Evolutionary conservation across 92 coral and sea anemone genomes (phyloP), one percentile per base, ranked within the genome.

Genomic region (Galaxea fascicularis): DNA sequence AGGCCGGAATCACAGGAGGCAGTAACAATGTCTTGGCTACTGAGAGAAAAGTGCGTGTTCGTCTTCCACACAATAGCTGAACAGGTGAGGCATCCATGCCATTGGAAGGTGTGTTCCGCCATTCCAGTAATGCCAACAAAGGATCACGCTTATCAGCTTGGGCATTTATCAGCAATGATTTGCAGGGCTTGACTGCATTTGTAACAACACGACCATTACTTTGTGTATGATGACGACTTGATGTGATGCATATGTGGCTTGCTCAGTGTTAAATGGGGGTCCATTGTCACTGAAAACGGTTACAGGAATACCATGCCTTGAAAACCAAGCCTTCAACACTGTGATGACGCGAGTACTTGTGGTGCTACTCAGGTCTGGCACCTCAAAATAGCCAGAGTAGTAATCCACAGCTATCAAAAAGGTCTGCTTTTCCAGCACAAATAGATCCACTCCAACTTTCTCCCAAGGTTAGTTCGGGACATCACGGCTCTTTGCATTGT

Each of bases 401-500:
- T 29, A 22, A 27, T 68, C 73, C 10, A 73, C 39, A 22, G 78
- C 78, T 53, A 52, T 59, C 57, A 77, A 3, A n/a, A 85, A 77
- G 30, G 30, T 8, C 35, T 62, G 59, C 82, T 62, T 74, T 0
- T 87, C 73, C 35, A 87, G 72, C 58, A 4, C 30, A 21, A 79
- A 79, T 20, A 86, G 21, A 59, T 86, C 90, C 16, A 86, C 60
- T 17, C 86, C 89, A 21, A 51, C 86, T 60, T 57, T 79, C 80
- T 76, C 74, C 90, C 86, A 79, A 4, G 90, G 71, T 60, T 69
- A 10, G 4, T 52, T 39, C 0, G 83, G 90, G 9, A 53, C 90
- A 10, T 65, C 71, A 79, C 70, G 87, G 90, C 62, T 86, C 90
- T 79, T 79, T 86, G 28, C 87, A 86, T 71, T 80, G 87, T 79